Percentiles rank a stretch among this genome's conserved stretches.
Evolutionary conservation across 2,113 vertebrate genomes (phyloP).

Genomic region (Corapipo altera): DNA sequence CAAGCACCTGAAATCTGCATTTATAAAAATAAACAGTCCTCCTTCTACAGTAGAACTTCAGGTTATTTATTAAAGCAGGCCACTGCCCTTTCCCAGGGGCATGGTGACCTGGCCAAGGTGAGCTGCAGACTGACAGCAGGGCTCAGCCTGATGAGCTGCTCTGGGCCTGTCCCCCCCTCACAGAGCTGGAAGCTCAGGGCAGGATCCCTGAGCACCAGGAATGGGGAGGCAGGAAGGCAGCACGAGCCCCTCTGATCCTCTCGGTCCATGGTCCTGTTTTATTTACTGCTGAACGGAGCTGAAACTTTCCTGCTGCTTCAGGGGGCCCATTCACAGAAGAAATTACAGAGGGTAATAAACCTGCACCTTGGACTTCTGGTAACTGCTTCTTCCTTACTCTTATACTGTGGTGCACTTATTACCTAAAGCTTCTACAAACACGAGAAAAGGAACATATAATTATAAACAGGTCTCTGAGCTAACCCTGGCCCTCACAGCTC

Average conservation of each 20-base stretch:
- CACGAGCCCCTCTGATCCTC: background rate
- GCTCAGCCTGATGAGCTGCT: background rate
- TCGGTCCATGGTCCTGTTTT: background rate
- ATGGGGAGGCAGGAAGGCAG: background rate
- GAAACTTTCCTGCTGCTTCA: background rate
- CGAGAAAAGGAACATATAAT: background rate
- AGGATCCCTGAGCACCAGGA: background rate
- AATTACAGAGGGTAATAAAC: constrained; percentile 12
- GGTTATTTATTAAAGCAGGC: background rate
- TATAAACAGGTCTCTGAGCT: background rate
- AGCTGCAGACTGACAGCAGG: background rate
- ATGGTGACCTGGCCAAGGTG: background rate
- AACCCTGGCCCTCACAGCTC: background rate
- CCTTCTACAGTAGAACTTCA: background rate
- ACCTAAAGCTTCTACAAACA: background rate
- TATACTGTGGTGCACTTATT: background rate
- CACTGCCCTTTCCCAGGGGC: background rate
- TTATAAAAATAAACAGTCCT: background rate
- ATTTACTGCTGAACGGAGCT: background rate
- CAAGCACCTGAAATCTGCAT: background rate
- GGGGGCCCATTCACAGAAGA: background rate
- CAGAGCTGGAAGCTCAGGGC: background rate
- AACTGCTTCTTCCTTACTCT: background rate
- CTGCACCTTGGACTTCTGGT: constrained; percentile 8
- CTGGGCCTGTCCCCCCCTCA: background rate